Base-by-base conservation (phyloP, 1,140 invertebrate species). In the Heterodera schachtii region DNA sequence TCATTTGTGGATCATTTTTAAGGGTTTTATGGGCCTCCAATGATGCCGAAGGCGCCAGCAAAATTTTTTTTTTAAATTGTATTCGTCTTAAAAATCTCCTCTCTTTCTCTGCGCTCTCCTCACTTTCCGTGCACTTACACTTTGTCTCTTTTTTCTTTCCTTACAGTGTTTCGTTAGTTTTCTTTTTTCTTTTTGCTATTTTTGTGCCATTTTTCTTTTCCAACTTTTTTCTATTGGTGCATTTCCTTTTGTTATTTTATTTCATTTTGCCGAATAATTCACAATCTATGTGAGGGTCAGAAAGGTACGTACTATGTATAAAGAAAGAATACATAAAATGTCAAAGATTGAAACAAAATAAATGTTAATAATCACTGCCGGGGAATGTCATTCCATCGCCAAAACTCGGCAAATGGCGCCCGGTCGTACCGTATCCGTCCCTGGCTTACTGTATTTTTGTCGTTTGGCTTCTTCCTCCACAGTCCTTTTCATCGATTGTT, bases 131-230 rank as follows among this genome's bases (percentile, higher is more conserved):
- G 13, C 49, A 3, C 71, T 73, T 5, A 19, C 71, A 19, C 71
- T 73, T 19, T 73, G 13, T n/a, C 71, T 19, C 71, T 73, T 19
- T 73, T 19, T 52, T 19, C n/a, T 3, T 52, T 19, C 16, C 44
- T 4, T 19, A 19, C 49, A 19, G 13, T 73, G 5, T 73, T 19
- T 73, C 49, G 13, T 5, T 73, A 11, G 5, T 19, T 73, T 19
- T 73, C 71, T 73, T 4, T n/a, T 19, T 73, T 19, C 49, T 73
- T 73, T 19, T n/a, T 21, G 13, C 19, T 5, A 73, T 73, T 73
- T 73, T 73, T 47, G 49, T 73, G 44, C 49, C 44, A 47, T 73
- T 73, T 73, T n/a, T 73, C 5, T 73, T 73, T 13, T 73, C 13
- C 71, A 19, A 31, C 44, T 71, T 71, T 71, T 71, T 11, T 73